Evolutionary conservation across 2,888 invertebrate genomes (phyloP), one percentile per base, ranked within the genome.

Genomic region (Polymixis flavicincta): DNA sequence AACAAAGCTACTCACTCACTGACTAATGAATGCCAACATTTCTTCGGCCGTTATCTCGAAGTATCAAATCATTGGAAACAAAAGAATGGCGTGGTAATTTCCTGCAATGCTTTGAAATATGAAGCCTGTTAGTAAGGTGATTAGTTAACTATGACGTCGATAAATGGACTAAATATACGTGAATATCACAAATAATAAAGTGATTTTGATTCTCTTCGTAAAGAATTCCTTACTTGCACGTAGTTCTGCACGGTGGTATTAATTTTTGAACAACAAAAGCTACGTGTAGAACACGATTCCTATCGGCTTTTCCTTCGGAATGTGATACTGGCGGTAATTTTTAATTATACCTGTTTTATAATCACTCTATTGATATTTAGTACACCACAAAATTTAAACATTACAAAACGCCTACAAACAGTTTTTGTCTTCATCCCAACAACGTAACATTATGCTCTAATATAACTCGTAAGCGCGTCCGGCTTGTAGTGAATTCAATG

Each of bases 41-140:
- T 76, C 69, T 75, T 71, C n/a, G 22, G 22, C n/a, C 63, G 61
- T 82, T 87, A 87, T 87, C 88, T 80, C 25, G 64, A 74, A 75
- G 71, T 80, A 85, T 83, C 85, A 85, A 87, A 88, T 88, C 77
- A 80, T 78, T 61, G 70, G 85, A 88, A 85, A 87, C 83, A 87
- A 87, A 85, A 78, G 80, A 68, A 52, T 37, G 67, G 65, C 68
- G 80, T 64, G 54, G 81, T 77, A 82, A 88, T 88, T 85, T 87
- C 80, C 87, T 83, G 69, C 65, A 73, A 72, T 52, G 67, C 74
- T 82, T 76, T 76, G 76, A 76, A 83, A 83, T 68, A 75, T 71
- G 71, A 55, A 54, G 42, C 69, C 59, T 55, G 76, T 87, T 82
- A 73, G 74, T 54, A n/a, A 60, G 73, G 73, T 71, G 76, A 80